Percentiles rank a stretch among this genome's conserved stretches.
Conservation (phyloP, 2,113 vertebrate genomes). For the Xenopus laevis region DNA sequence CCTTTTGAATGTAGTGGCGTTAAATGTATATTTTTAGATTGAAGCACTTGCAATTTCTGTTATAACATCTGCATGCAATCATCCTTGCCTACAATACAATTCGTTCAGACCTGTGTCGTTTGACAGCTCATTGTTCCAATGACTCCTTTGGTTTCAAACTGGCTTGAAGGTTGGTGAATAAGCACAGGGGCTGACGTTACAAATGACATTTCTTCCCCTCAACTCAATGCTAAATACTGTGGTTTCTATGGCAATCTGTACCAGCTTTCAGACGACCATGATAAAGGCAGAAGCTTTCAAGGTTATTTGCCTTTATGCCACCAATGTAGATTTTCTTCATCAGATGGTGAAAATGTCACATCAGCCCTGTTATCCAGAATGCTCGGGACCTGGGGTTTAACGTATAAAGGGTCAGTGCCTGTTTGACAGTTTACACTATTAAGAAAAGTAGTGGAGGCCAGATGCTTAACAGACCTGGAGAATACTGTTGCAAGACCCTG, state of each 20-base stretch:
- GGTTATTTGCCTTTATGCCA: neutral
- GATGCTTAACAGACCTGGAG: too few species aligned
- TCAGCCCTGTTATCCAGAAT: too few species aligned
- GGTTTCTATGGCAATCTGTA: conserved; percentile 28
- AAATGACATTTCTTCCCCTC: conserved; percentile 4
- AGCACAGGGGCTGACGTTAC: conserved; percentile 25
- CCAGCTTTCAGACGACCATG: neutral
- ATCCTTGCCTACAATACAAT: neutral
- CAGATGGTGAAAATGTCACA: too few species aligned
- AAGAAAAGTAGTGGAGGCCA: too few species aligned
- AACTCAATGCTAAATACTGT: neutral
- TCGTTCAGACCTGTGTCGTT: neutral
- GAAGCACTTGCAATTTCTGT: too few species aligned
- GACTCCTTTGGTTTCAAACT: conserved; percentile 18
- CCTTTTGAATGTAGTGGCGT: too few species aligned
- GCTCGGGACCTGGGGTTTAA: too few species aligned
- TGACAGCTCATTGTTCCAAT: conserved; percentile 8
- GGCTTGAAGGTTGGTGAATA: conserved; percentile 24
- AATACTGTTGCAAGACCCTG: too few species aligned
- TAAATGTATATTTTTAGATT: too few species aligned
- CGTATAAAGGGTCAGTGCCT: too few species aligned
- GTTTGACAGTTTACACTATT: too few species aligned
- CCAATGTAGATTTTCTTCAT: too few species aligned
- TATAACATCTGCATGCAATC: neutral
- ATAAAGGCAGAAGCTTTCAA: conserved; percentile 10